Base-by-base conservation (phyloP, 1,140 invertebrate genomes). In the Drosophila asahinai region DNA sequence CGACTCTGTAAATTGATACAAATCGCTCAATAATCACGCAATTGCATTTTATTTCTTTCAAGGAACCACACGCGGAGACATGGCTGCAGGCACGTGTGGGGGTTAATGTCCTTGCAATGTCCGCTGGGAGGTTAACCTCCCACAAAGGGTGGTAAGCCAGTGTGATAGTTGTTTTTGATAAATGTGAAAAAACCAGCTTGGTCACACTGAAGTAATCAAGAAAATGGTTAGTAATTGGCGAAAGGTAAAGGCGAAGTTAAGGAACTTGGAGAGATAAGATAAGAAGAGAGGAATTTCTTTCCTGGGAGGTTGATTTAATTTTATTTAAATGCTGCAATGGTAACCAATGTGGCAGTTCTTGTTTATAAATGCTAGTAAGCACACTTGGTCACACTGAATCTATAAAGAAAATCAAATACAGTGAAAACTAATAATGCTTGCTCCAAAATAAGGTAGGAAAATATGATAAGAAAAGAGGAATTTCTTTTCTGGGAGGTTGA, bases 1-100 rank as follows among this genome's bases (percentile, higher is more conserved):
- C 30, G n/a, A 25, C 43, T 49, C 17, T 15, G 72, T 65, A 90
- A 91, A 91, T 91, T 90, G 79, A 91, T 91, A 91, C 89, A 91
- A 91, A 92, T 91, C 72, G 80, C 74, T 72, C 77, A 89, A 92
- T 91, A 91, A 91, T 91, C 84, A 91, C 83, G 78, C 63, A 80
- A 84, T 89, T 91, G 78, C 68, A 89, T 83, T 90, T 90, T 82
- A 80, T 81, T 86, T 84, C 79, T 66, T 68, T 27, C 30, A n/a
- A 48, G 7, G 48, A 27, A 68, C 2, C 12, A 14, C 15, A 11
- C 11, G 4, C 11, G 4, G 51, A 22, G 14, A n/a, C 27, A 8
- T 22, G 62, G 40, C 25, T 55, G 40, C 49, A 54, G 57, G 25
- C 80, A 83, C 61, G 59, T 72, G 60, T 68, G 59, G 59, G 59